A percentile compares a stretch with the other conserved stretches of the same genome.
Conservation (phyloP, 2,113 vertebrate species). For the Pterocles burchelli region DNA sequence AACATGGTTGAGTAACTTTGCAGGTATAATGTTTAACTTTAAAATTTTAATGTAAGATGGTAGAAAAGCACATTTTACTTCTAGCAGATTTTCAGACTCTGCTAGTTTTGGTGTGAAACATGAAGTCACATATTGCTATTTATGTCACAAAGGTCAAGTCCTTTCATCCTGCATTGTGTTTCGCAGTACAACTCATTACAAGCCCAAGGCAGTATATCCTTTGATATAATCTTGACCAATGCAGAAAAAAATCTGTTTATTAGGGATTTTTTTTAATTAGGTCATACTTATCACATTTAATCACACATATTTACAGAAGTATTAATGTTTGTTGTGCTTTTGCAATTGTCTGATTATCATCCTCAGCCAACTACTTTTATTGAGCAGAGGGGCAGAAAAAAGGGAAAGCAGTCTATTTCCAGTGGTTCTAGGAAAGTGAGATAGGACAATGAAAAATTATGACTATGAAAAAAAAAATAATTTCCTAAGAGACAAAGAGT, state of each 20-base stretch:
- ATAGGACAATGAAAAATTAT: neutral
- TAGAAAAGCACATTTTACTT: neutral
- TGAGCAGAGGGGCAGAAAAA: neutral
- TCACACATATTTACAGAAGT: conserved; percentile 1
- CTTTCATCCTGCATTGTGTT: neutral
- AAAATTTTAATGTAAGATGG: neutral
- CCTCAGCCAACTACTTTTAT: neutral
- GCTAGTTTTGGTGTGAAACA: neutral
- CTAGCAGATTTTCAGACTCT: neutral
- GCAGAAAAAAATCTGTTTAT: conserved; percentile 47
- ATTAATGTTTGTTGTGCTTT: conserved; percentile 20
- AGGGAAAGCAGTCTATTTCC: neutral
- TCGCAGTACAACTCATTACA: neutral
- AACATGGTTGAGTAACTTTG: neutral
- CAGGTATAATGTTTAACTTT: neutral
- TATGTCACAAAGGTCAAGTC: neutral
- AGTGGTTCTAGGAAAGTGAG: neutral
- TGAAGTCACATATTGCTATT: neutral
- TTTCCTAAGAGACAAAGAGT: neutral
- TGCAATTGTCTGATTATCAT: neutral
- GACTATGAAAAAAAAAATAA: neutral
- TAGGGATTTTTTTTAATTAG: neutral
- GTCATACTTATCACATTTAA: neutral
- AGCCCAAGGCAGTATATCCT: conserved; percentile 35
- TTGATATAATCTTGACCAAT: neutral